Percentiles rank a stretch among this genome's conserved stretches.
Conservation (phyloP, 2,113 vertebrate genomes). For the Cavia aperea region DNA sequence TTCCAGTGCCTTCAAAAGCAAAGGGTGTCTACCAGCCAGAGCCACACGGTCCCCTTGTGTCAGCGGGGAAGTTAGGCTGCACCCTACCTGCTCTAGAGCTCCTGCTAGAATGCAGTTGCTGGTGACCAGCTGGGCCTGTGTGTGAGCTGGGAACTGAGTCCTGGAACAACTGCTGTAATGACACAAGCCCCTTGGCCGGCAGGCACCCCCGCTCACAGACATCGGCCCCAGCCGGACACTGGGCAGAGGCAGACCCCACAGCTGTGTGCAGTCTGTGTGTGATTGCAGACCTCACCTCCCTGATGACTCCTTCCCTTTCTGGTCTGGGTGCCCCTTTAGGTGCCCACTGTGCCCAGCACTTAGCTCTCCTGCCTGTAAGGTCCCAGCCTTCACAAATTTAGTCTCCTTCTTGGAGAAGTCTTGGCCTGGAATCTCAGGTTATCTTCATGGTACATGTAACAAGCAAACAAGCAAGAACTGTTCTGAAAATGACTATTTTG, state of each 20-base stretch:
- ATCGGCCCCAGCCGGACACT: background rate
- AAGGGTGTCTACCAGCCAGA: too few relatives aligned
- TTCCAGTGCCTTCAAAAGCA: background rate
- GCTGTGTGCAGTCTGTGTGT: accelerated
- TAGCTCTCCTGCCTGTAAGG: background rate
- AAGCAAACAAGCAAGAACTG: background rate
- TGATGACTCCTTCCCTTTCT: background rate
- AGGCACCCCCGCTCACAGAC: background rate
- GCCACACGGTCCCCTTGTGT: background rate
- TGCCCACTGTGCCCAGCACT: background rate
- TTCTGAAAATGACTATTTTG: background rate
- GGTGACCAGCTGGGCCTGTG: background rate
- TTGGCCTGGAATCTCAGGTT: background rate
- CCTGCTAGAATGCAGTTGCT: accelerated
- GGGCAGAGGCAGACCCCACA: background rate
- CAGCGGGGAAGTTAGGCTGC: background rate
- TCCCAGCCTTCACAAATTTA: background rate
- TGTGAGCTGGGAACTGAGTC: background rate
- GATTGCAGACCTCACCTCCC: too few relatives aligned
- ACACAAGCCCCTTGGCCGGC: background rate
- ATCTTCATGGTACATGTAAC: background rate
- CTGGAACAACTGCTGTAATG: background rate
- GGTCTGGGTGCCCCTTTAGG: background rate
- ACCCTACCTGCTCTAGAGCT: background rate
- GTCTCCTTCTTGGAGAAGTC: background rate